Evolutionary conservation across 2,888 invertebrate species (phyloP).

Genomic region (Philaethria dido): DNA sequence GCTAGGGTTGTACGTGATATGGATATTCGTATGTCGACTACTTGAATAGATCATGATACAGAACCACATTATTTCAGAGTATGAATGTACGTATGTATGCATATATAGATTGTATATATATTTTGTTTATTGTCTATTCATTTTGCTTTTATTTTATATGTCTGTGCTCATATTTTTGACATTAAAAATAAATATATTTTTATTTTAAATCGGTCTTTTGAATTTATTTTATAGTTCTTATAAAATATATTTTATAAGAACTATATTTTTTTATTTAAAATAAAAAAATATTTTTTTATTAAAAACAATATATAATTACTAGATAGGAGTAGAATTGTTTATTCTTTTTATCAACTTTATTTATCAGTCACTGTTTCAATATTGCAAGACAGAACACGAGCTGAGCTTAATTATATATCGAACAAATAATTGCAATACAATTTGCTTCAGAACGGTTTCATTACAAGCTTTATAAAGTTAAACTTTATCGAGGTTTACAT

Average conservation of each 20-base stretch:
- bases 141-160: too few relatives aligned
- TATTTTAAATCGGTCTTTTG: too few relatives aligned
- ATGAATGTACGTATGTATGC: neutral
- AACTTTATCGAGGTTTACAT: conserved; percentile 19
- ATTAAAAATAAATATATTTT: too few relatives aligned
- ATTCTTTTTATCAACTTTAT: neutral
- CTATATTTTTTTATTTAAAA: too few relatives aligned
- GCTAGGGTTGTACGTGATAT: conserved; percentile 48
- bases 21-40: conserved; percentile 27
- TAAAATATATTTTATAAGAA: too few relatives aligned
- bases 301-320: neutral
- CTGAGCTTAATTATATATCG: neutral
- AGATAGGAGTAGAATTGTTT: neutral
- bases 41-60: neutral
- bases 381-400: neutral
- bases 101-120: too few relatives aligned
- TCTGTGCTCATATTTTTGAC: too few relatives aligned
- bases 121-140: too few relatives aligned
- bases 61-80: neutral
- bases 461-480: conserved; percentile 13
- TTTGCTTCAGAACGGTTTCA: conserved; percentile 11
- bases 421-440: conserved; percentile 19
- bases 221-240: too few relatives aligned
- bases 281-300: too few relatives aligned
- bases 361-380: neutral